Evolutionary conservation across 2,888 invertebrate species (phyloP), one percentile per base, ranked within the genome.

Genomic region (Drosophila monieri): DNA sequence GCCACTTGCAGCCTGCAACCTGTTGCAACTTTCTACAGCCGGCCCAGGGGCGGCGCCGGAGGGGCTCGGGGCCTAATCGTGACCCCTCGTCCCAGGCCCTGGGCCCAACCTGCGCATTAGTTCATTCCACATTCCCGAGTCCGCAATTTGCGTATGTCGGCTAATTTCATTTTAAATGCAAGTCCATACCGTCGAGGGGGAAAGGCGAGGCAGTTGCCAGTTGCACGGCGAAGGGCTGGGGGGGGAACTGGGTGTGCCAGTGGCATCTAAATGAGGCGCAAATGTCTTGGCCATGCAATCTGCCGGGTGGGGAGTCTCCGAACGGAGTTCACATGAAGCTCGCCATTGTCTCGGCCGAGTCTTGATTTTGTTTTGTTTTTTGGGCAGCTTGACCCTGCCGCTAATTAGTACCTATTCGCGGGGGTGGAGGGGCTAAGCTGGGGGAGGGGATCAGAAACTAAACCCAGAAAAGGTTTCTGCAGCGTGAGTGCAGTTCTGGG

Each of bases 101-200:
- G n/a, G n/a, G n/a, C n/a, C n/a, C 55, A 54, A 23, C 43, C 53
- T 37, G 15, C 18, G 27, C 58, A 52, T 51, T 54, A 53, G 18
- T 25, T n/a, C 21, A 52, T 27, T 27, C 48, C 54, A 54, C 51
- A 65, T 53, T 54, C 55, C 46, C 15, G 10, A 56, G 67, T 65
- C 62, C 51, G 80, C 80, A 76, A 80, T 84, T 80, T 83, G 78
- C 84, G 76, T 83, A 80, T 66, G 76, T 56, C 69, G 70, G 65
- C 68, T 80, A 80, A 80, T 80, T 73, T 76, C 59, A 75, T 75
- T 80, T 81, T 77, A 75, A 80, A 77, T 73, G 81, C 76, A 73
- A 66, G 52, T 71, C 48, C 72, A 64, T 54, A 53, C 57, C 39
- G 46, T 10, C 10, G 51, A 27, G 18, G 54, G 55, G 37, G 47